Base-by-base conservation (phyloP, 1,140 invertebrate species). In the Manduca sexta region DNA sequence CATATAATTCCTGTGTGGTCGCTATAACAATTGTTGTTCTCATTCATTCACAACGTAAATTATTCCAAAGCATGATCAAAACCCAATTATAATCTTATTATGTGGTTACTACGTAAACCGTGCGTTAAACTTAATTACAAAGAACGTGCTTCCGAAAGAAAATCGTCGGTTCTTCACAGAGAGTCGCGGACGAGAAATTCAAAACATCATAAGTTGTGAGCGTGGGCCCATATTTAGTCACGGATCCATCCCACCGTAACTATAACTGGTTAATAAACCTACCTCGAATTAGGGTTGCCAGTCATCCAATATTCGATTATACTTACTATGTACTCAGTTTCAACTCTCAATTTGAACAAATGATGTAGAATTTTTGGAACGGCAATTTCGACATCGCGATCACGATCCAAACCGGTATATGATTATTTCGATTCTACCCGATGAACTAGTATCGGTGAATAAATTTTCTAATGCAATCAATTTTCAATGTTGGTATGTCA, bases 171-270 rank as follows among this genome's bases (percentile, higher is more conserved):
- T 57, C 42, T 34, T 45, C 30, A 45, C 1, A 45, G 17, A 34
- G 46, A 56, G 59, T 53, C 45, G 49, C 47, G 58, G 60, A 67
- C 21, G 8, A 71, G 72, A 79, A 68, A 75, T 77, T 73, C 60
- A 56, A 64, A 60, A 60, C 53, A 67, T 73, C 60, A 68, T 70
- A 67, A 67, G 69, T 67, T 61, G 61, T 64, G 53, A 73, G 74
- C 72, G 78, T 75, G 71, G 74, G 76, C 70, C 62, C 57, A 56
- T 65, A 62, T 69, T 81, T 76, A 76, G 70, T 74, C 68, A 76
- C 64, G 72, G 70, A 48, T 37, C 56, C 54, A 52, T 60, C 53
- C 57, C 59, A 63, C 49, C 48, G 37, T 64, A 60, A 71, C 62
- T 69, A 64, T 60, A 63, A 47, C 38, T 53, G 54, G 53, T 69